Conservation (phyloP, 2,888 invertebrate genomes). For the Asteroscopus sphinx region DNA sequence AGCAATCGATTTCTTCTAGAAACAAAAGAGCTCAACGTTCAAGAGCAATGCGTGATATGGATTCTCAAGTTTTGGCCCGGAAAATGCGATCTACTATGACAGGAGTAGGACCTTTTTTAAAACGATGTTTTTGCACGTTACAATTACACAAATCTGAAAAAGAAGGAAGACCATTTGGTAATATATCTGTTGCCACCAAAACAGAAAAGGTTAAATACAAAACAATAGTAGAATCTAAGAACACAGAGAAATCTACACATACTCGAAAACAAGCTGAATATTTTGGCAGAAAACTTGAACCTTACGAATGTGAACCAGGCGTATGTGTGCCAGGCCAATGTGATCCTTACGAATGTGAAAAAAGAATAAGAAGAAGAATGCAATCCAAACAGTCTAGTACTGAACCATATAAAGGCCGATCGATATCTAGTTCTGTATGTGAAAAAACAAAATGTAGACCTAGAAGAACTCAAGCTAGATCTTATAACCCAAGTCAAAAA, state of each 20-base stretch:
- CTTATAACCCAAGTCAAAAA: conserved; percentile 9
- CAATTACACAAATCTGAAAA: conserved; percentile 51
- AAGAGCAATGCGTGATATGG: conserved; percentile 35
- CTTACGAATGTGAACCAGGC: conserved; percentile 63
- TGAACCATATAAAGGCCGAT: conserved; percentile 7
- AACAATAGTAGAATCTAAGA: conserved; percentile 8
- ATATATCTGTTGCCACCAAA: conserved; percentile 24
- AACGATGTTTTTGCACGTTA: conserved; percentile 68
- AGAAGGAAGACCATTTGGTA: conserved; percentile 15
- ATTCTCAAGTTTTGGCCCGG: conserved; percentile 49
- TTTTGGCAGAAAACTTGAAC: conserved; percentile 27
- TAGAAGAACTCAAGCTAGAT: conserved; percentile 17
- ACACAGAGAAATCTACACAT: conserved; percentile 3
- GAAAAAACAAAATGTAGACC: not conserved
- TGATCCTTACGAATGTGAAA: conserved; percentile 59
- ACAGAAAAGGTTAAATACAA: conserved; percentile 23
- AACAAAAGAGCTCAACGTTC: conserved; percentile 37
- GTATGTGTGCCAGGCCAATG: conserved; percentile 62
- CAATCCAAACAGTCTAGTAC: conserved; percentile 25
- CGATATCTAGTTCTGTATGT: conserved; percentile 24
- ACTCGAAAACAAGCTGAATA: conserved; percentile 4
- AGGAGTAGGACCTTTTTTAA: conserved; percentile 56
- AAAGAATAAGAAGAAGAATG: conserved; percentile 45
- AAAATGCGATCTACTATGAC: conserved; percentile 49
- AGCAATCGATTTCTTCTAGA: conserved; percentile 10